A percentile compares a stretch with the other conserved stretches of the same genome.
These are phyloP conservation scores for Penaeus japonicus DNA, from an alignment of 1,140 invertebrate genomes.

Conservation along the genomic window DNA sequence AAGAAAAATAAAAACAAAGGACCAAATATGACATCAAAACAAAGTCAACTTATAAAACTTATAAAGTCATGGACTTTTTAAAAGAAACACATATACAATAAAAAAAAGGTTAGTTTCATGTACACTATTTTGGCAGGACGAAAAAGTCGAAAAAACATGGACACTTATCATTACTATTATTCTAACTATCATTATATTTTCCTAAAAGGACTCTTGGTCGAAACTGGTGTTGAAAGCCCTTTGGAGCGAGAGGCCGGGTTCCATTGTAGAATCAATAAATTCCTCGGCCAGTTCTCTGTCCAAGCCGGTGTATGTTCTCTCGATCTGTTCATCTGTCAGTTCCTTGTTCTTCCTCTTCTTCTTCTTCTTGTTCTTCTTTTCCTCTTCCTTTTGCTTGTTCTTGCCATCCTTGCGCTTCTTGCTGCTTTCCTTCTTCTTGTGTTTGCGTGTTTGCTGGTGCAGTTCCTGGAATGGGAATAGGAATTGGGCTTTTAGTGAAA, in stretches of 20 bases:
- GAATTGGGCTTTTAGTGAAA: not conserved
- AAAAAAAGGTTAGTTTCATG: too few species aligned
- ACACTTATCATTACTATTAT: not conserved
- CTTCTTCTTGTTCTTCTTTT: conserved; percentile 32
- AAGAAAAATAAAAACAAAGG: too few species aligned
- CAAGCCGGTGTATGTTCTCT: conserved; percentile 71
- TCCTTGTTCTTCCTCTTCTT: conserved; percentile 33
- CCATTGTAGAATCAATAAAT: conserved; percentile 71
- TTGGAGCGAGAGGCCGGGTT: conserved; percentile 61
- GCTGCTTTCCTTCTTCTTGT: conserved; percentile 4
- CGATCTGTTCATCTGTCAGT: conserved; percentile 64
- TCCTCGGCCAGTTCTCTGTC: conserved; percentile 73
- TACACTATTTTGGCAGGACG: too few species aligned
- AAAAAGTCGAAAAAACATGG: not conserved
- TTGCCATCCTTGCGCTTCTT: not conserved
- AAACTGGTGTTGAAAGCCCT: conserved; percentile 35
- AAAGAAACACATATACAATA: too few species aligned
- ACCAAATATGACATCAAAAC: too few species aligned
- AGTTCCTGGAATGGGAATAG: not conserved
- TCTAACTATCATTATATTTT: not conserved
- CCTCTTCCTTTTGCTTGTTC: conserved; percentile 10
- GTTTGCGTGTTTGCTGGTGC: not conserved
- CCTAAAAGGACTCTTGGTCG: conserved; percentile 35
- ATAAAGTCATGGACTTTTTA: too few species aligned
- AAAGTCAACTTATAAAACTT: too few species aligned